Conservation (phyloP, 2,113 vertebrate genomes). For the Serilophus lunatus region DNA sequence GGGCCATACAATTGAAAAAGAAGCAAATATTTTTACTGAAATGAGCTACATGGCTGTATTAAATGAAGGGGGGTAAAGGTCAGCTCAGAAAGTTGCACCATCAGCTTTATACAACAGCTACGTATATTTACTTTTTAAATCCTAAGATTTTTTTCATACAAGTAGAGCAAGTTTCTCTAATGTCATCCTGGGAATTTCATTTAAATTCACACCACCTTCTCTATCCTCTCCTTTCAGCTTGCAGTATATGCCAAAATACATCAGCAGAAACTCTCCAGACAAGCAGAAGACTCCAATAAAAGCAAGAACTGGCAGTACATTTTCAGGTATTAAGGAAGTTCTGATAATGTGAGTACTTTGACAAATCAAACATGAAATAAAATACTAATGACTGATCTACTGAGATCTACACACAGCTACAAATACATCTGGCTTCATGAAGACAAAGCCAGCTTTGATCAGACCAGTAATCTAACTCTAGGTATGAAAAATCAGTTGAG, state of each 20-base stretch:
- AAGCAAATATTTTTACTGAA: neutral
- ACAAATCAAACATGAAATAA: neutral
- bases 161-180: neutral
- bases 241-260: neutral
- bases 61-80: neutral
- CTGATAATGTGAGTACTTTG: neutral
- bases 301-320: neutral
- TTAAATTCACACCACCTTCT: neutral
- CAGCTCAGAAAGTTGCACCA: neutral
- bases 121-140: neutral
- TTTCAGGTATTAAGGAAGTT: neutral
- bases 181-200: neutral
- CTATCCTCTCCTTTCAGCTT: neutral
- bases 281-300: neutral
- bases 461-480: neutral
- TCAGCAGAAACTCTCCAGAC: neutral
- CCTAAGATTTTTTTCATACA: neutral
- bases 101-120: neutral
- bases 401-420: neutral
- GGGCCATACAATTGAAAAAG: neutral
- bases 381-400: neutral
- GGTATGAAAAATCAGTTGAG: neutral
- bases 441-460: neutral
- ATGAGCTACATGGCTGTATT: neutral
- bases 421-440: neutral